These are phyloP conservation scores for Nannoperca obscura DNA, from an alignment of 2,797 vertebrate genomes.

Conservation along the genomic window DNA sequence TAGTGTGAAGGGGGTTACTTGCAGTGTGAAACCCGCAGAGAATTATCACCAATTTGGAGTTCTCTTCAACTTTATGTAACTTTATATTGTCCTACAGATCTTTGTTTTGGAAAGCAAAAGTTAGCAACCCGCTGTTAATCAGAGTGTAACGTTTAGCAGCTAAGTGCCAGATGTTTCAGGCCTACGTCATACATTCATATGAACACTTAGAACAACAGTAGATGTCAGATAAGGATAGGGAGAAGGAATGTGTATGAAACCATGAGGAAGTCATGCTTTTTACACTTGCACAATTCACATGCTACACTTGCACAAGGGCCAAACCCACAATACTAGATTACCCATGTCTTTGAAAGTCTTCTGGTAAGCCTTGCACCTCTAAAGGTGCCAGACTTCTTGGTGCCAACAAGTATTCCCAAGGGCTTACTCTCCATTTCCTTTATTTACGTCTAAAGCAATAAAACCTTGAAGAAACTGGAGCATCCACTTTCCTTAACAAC, in stretches of 20 bases:
- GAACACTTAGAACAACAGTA: not conserved
- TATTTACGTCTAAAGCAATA: constrained; percentile 1
- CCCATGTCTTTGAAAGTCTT: not conserved
- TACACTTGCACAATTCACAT: constrained; percentile 26
- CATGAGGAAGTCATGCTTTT: constrained; percentile 47
- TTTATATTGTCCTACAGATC: not conserved
- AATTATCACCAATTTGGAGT: not conserved
- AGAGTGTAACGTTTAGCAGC: not conserved
- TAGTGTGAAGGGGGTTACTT: too few species aligned
- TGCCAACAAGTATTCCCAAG: not conserved
- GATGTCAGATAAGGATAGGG: not conserved
- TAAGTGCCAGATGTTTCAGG: not conserved
- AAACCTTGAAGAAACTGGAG: not conserved
- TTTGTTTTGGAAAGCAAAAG: not conserved
- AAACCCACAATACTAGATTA: constrained; percentile 25
- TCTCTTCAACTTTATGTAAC: not conserved
- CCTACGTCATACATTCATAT: not conserved
- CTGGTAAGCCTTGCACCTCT: not conserved
- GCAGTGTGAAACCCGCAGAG: too few species aligned
- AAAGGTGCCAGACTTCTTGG: not conserved
- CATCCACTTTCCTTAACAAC: not conserved
- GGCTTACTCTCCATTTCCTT: not conserved
- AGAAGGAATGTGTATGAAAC: constrained; percentile 21
- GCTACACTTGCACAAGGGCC: constrained; percentile 35
- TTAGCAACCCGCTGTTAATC: not conserved